These are phyloP conservation scores for Lottia scabra DNA, from an alignment of 2,888 invertebrate species.

Conservation along the genomic window DNA sequence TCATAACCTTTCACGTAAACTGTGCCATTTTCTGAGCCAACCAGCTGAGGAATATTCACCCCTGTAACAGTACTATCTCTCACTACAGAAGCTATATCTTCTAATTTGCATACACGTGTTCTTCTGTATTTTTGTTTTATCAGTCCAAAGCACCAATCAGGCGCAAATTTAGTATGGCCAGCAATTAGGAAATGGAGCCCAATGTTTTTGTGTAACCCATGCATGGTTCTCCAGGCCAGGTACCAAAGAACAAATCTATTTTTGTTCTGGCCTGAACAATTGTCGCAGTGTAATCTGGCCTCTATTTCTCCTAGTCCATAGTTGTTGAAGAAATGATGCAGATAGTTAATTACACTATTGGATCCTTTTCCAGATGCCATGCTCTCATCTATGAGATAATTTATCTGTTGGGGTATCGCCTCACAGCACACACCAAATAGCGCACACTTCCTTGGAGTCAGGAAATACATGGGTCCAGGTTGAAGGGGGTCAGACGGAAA, in stretches of 20 bases:
- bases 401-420: slow-evolving; percentile 30
- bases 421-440: slow-evolving; percentile 35
- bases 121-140: slow-evolving; percentile 13
- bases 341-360: slow-evolving; percentile 32
- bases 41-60: slow-evolving; percentile 28
- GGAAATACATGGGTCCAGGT: slow-evolving; percentile 38
- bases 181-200: slow-evolving; percentile 22
- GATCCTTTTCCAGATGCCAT: slow-evolving; percentile 30
- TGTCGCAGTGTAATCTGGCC: slow-evolving; percentile 32
- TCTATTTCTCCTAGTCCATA: slow-evolving; percentile 32
- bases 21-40: slow-evolving; percentile 19
- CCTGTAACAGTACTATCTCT: slow-evolving; percentile 13
- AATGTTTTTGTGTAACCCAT: slow-evolving; percentile 8
- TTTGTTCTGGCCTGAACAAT: slow-evolving; percentile 44
- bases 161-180: slow-evolving; percentile 35
- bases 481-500: slow-evolving; percentile 36
- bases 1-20: slow-evolving; percentile 21
- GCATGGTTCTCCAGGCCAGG: slow-evolving; percentile 20
- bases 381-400: slow-evolving; percentile 39
- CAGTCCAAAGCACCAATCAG: slow-evolving; percentile 37
- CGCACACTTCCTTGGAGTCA: slow-evolving; percentile 37
- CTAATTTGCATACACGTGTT: slow-evolving; percentile 16
- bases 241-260: slow-evolving; percentile 30
- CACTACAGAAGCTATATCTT: slow-evolving; percentile 21
- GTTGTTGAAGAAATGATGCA: slow-evolving; percentile 34